Evolutionary conservation across 2,888 invertebrate genomes (phyloP), one percentile per base, ranked within the genome.

Genomic region (Myopa testacea): DNA sequence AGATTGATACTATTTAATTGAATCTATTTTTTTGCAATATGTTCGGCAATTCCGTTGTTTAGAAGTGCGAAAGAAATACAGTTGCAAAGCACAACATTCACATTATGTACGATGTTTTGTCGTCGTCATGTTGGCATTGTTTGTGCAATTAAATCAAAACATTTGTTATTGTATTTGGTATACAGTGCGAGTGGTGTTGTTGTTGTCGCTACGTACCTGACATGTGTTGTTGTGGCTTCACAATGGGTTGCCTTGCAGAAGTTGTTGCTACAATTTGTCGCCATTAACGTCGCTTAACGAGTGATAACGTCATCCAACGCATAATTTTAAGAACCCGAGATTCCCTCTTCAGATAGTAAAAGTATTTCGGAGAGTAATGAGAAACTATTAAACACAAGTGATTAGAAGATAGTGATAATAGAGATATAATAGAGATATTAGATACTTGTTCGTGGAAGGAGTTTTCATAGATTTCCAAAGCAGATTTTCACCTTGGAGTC

Each of bases 281-380:
- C 77, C 77, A 79, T 86, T 85, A 85, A 86, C 82, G 80, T 78
- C 79, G 77, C 78, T 80, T 78, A 67, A 80, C 76, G 70, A 77
- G 68, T 78, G 78, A 80, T 80, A 78, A 69, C 75, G 72, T 77
- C 75, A 63, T 73, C 71, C 73, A 73, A 50, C 45, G 70, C 70
- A 55, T 55, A 70, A 55, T 52, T 70, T 37, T 14, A 38, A 63
- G 10, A 67, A 38, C 37, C 37, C 8, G 67, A 4, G 37, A 67
- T 40, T 38, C 12, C 37, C 37, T 26, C 26, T 19, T 19, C 40
- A 69, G 45, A 45, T 45, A 45, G 45, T 45, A 10, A 10, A 45
- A 10, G 45, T 26, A 69, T 7, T 8, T 50, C 26, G 4, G n/a
- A 34, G 58, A 34, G 8, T 37, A 55, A 60, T 37, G 37, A 52